Percentiles rank a stretch among this genome's conserved stretches.
These are phyloP conservation scores for Villa cingulata DNA, from an alignment of 2,888 invertebrate species.

Conservation along the genomic window DNA sequence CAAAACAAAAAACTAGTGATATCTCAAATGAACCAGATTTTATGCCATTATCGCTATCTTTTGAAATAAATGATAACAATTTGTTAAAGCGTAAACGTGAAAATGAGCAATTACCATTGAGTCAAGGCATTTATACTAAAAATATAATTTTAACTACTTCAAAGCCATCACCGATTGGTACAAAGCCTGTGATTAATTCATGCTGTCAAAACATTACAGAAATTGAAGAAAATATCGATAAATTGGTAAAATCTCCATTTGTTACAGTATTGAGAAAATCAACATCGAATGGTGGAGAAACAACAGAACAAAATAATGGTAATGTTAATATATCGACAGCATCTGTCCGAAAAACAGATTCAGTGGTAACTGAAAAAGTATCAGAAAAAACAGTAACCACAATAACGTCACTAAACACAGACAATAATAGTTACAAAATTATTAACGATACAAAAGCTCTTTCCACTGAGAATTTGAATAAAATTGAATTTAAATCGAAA, in stretches of 20 bases:
- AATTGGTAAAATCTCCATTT: slow-evolving; percentile 30
- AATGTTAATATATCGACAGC: slow-evolving; percentile 17
- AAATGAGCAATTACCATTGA: slow-evolving; percentile 14
- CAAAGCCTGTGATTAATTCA: not conserved
- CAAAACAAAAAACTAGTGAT: not conserved
- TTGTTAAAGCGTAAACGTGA: slow-evolving; percentile 16
- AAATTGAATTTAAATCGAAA: slow-evolving; percentile 3
- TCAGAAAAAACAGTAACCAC: slow-evolving; percentile 32
- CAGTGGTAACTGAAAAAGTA: slow-evolving; percentile 40
- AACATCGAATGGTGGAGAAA: slow-evolving; percentile 15
- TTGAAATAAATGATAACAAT: slow-evolving; percentile 33
- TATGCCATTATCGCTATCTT: slow-evolving; percentile 19
- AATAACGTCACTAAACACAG: not conserved
- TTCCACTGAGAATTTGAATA: not conserved
- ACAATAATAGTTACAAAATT: not conserved
- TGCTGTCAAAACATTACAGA: slow-evolving; percentile 24
- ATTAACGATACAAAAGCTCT: not conserved
- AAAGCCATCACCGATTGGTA: slow-evolving; percentile 2
- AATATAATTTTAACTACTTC: slow-evolving; percentile 20
- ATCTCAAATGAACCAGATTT: not conserved
- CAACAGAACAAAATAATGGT: slow-evolving; percentile 10
- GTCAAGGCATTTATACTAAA: slow-evolving; percentile 18
- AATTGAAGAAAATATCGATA: slow-evolving; percentile 32
- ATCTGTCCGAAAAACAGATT: slow-evolving; percentile 43
- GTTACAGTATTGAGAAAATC: slow-evolving; percentile 29